Percentiles rank a stretch among this genome's conserved stretches.
phyloP scores from a whole-genome alignment of 2,113 vertebrate species.

The zebrafish (Danio rerio) region DNA sequence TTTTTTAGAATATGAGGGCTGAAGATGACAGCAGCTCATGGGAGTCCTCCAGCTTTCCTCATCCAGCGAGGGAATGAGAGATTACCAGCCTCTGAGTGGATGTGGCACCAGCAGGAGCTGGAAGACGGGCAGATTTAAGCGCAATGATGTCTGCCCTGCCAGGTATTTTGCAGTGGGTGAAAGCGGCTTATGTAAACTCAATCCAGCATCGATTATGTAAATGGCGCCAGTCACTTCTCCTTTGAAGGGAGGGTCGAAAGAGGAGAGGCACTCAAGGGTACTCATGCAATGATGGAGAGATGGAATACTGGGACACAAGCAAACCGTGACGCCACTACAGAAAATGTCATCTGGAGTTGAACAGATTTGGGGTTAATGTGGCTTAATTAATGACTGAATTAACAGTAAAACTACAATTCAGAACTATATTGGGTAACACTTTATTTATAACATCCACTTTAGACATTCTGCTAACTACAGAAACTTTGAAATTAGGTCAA shows the following conservation, averaged over 20 bases:
- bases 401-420: too few species aligned
- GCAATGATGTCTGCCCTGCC: conserved; percentile 27
- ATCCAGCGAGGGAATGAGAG: not conserved
- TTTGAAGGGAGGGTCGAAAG: not conserved
- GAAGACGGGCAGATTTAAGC: conserved; percentile 22
- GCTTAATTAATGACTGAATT: too few species aligned
- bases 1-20: conserved; percentile 19
- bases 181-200: conserved; percentile 43
- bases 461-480: too few species aligned
- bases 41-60: conserved; percentile 6
- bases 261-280: conserved; percentile 5
- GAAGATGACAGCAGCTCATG: conserved; percentile 14
- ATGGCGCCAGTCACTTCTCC: conserved; percentile 28
- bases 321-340: conserved; percentile 5
- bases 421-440: too few species aligned
- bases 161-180: conserved; percentile 9
- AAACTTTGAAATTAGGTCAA: too few species aligned
- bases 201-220: conserved; percentile 49
- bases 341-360: not conserved
- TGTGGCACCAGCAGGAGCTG: conserved; percentile 17
- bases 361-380: too few species aligned
- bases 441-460: too few species aligned
- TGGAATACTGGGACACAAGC: conserved; percentile 32
- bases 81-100: conserved; percentile 10
- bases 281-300: not conserved